A percentile compares a stretch with the other conserved stretches of the same genome.
Evolutionary conservation across 92 coral and sea anemone genomes (phyloP).

Genomic region (Porites rus): DNA sequence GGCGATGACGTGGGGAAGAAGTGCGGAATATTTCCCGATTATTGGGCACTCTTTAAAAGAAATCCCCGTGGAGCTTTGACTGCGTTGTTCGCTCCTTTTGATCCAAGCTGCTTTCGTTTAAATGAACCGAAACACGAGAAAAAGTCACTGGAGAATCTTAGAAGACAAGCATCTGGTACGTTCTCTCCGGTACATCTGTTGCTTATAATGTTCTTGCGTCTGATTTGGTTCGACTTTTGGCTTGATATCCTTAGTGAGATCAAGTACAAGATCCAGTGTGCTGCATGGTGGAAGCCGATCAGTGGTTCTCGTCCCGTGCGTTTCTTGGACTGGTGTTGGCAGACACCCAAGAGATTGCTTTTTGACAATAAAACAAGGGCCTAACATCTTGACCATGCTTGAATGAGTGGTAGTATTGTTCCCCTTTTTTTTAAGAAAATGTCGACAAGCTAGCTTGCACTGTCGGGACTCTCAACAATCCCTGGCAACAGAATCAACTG

Average conservation of each 20-base stretch:
- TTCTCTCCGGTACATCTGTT: conserved; percentile 51
- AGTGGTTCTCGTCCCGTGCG: conserved; percentile 50
- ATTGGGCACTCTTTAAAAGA: conserved; percentile 44
- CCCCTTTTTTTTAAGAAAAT: too few relatives aligned
- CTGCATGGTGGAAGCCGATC: conserved; percentile 67
- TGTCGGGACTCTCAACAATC: too few relatives aligned
- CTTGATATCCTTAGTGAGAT: conserved; percentile 57
- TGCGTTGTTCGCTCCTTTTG: conserved; percentile 67
- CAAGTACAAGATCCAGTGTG: conserved; percentile 72
- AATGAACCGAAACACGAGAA: conserved; percentile 38
- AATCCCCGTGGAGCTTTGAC: conserved; percentile 70
- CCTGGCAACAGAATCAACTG: too few relatives aligned
- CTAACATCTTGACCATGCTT: neutral
- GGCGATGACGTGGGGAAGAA: conserved; percentile 57
- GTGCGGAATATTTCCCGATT: conserved; percentile 56
- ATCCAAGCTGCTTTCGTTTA: conserved; percentile 53
- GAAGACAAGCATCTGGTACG: conserved; percentile 52
- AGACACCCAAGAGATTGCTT: conserved; percentile 80
- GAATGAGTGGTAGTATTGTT: too few relatives aligned
- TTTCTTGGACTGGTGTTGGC: conserved; percentile 78
- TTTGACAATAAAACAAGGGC: conserved; percentile 78
- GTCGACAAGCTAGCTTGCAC: too few relatives aligned
- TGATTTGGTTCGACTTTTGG: conserved; percentile 89
- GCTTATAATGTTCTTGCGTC: conserved; percentile 67
- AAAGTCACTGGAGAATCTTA: conserved; percentile 52